Conservation (phyloP, 2,113 vertebrate genomes). For the Platysteira castanea region DNA sequence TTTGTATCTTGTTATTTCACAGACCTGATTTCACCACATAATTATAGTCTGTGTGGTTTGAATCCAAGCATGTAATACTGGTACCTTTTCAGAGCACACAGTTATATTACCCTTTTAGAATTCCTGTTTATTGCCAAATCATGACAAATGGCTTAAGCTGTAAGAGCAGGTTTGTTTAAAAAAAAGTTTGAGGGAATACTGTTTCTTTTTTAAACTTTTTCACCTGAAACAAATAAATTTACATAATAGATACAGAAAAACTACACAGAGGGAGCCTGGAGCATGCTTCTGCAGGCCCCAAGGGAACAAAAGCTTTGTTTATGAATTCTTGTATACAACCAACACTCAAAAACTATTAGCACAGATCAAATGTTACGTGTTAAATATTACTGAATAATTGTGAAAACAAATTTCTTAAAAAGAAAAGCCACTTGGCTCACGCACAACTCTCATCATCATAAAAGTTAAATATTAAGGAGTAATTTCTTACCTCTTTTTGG, state of each 20-base stretch:
- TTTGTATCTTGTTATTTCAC: neutral
- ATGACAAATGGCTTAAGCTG: neutral
- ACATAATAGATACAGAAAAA: neutral
- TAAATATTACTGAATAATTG: neutral
- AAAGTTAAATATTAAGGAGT: neutral
- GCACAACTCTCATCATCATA: neutral
- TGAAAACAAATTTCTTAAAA: neutral
- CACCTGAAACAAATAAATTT: neutral
- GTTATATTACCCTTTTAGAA: neutral
- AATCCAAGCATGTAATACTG: neutral
- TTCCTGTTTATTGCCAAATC: neutral
- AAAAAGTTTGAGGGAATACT: neutral
- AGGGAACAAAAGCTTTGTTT: neutral
- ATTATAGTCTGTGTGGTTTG: neutral
- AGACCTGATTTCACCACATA: neutral
- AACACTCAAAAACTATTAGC: neutral
- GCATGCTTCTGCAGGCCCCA: neutral
- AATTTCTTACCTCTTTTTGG: conserved; percentile 81
- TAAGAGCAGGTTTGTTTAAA: neutral
- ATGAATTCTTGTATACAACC: neutral
- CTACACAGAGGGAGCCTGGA: neutral
- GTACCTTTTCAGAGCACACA: neutral
- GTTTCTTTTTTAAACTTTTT: neutral
- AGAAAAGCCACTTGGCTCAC: neutral
- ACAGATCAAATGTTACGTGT: neutral